phyloP scores from a whole-genome alignment of 2,113 vertebrate species.

The Glaucomys volans region DNA sequence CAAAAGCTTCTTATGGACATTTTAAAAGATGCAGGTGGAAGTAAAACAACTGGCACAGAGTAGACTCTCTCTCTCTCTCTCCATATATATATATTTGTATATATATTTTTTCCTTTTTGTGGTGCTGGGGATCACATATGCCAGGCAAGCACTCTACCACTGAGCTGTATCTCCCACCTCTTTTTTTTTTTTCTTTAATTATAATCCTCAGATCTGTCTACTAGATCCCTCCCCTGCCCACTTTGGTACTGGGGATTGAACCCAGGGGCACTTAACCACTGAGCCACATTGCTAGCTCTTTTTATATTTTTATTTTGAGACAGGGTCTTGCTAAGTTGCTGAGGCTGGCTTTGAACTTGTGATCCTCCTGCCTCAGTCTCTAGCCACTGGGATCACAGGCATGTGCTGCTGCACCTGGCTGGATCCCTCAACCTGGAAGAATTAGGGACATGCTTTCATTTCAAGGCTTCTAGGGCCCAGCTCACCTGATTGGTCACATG shows the following conservation, averaged over 20 bases:
- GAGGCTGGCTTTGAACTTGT: no score
- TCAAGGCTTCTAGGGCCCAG: not conserved
- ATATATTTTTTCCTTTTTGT: not conserved
- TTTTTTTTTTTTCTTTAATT: not conserved
- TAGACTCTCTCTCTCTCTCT: not conserved
- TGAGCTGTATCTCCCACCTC: not conserved
- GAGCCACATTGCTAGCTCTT: no score
- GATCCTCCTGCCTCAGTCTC: no score
- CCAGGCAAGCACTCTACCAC: not conserved
- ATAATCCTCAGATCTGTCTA: constrained; percentile 12
- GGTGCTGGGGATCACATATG: not conserved
- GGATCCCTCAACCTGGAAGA: not conserved
- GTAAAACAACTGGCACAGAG: not conserved
- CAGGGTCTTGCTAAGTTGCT: no score
- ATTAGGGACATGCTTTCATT: not conserved
- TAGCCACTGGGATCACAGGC: no score
- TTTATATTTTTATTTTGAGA: no score
- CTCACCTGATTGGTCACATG: not conserved
- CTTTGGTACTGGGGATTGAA: no score
- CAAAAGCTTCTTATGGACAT: not conserved
- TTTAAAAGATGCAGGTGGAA: not conserved
- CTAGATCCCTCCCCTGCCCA: not conserved
- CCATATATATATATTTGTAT: no score
- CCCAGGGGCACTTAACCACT: no score
- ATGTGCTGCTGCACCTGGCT: not conserved